Evolutionary conservation across 1,140 invertebrate species (phyloP), one percentile per base, ranked within the genome.

Genomic region (Orius insidiosus): DNA sequence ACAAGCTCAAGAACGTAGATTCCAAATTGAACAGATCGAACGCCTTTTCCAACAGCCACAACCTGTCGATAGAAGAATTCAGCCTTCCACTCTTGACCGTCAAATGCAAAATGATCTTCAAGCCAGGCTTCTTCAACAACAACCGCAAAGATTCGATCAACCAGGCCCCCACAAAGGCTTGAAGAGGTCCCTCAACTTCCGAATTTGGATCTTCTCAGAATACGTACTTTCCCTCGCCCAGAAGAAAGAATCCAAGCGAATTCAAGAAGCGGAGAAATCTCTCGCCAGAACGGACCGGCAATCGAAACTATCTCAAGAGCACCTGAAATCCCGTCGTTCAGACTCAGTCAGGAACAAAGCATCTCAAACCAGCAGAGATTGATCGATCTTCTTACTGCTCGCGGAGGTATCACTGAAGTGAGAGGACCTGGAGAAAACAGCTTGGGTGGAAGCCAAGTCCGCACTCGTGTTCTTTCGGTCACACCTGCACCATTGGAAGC

Each of bases 391-490:
- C 55, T 70, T 14, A 68, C 67, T 13, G 67, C 62, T 37, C 61
- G 58, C 13, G 51, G 53, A 8, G 61, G 62, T 36, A 56, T 66
- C 31, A 56, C 67, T 38, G 64, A 72, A 58, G 57, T 55, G 55
- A 3, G 59, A 56, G 30, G 52, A 54, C 36, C 48, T 30, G 7
- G n/a, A 53, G 2, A 51, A 53, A 13, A 37, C 57, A 1, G 33
- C 61, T 4, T 58, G 61, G 4, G 59, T 15, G 59, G 59, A 8
- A 61, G 62, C 14, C 59, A 62, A 33, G 52, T 63, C 45, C 58
- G 63, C 53, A 61, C 62, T 48, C 57, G 70, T 7, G 70, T 74
- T 1, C 59, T 74, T 10, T 70, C 70, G 0, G 70, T 69, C n/a
- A 72, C 69, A 0, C 64, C 70, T 1, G 68, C 69, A 5, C 69